phyloP scores from a whole-genome alignment of 2,797 vertebrate genomes.

The Ciconia nigra region DNA sequence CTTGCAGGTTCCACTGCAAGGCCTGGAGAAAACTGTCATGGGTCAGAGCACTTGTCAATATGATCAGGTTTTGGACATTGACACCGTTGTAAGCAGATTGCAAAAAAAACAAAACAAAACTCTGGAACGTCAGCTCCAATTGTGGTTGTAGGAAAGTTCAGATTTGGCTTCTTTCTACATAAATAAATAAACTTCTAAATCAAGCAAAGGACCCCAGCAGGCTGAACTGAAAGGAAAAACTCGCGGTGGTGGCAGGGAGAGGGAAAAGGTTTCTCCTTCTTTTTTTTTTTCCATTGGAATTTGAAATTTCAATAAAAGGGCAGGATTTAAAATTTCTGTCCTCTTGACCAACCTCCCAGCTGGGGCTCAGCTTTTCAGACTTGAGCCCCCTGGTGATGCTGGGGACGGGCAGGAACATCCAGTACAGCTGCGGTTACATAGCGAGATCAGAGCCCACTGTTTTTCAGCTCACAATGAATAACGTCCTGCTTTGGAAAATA shows the following conservation, averaged over 20 bases:
- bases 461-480: not conserved
- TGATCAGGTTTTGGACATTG: not conserved
- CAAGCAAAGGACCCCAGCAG: not conserved
- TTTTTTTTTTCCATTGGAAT: not conserved
- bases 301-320: not conserved
- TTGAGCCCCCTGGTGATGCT: not conserved
- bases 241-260: not conserved
- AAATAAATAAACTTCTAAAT: not conserved
- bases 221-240: not conserved
- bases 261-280: not conserved
- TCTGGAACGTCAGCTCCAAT: not conserved
- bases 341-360: not conserved
- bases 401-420: not conserved
- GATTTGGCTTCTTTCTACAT: not conserved
- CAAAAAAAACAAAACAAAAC: not conserved
- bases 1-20: not conserved
- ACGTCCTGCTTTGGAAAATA: not conserved
- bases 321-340: not conserved
- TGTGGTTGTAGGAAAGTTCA: not conserved
- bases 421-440: not conserved
- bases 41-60: not conserved
- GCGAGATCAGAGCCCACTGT: not conserved
- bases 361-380: not conserved
- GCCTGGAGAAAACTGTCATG: not conserved
- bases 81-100: accelerated